Evolutionary conservation across 1,140 invertebrate species (phyloP), one percentile per base, ranked within the genome.

Genomic region (Pemphigus obesinymphae): DNA sequence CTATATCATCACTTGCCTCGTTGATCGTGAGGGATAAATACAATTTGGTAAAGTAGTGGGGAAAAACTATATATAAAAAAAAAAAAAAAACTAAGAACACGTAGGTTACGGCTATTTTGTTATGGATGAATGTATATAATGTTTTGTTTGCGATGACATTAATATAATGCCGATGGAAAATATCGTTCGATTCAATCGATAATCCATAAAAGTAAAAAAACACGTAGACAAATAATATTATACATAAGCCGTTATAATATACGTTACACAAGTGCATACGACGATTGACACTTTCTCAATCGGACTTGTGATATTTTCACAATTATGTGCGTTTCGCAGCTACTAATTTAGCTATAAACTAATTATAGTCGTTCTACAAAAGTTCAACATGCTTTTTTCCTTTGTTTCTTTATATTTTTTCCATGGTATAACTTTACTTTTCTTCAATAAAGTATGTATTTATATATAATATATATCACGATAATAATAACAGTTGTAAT

Each of bases 51-150:
- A n/a, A n/a, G n/a, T n/a, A n/a, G n/a, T n/a, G n/a, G n/a, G n/a
- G n/a, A n/a, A n/a, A n/a, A n/a, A n/a, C n/a, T n/a, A n/a, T n/a
- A n/a, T n/a, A n/a, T n/a, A n/a, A n/a, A n/a, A n/a, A n/a, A n/a
- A n/a, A 13, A n/a, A 4, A 50, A 50, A 48, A 53, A 53, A 53
- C 50, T 53, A 73, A 26, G 70, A 48, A 73, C 70, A 73, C 70
- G 70, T 73, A 73, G 70, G 70, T 48, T 45, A 73, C 70, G 70
- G 70, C 43, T 73, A 26, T 73, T 73, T 73, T 73, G 43, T 48
- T 26, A 45, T 43, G 68, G 68, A 72, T 26, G 43, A 43, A 73
- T 70, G 17, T 10, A 70, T 26, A 43, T 40, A 40, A 43, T 29
- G 68, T 72, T 72, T 48, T 48, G 68, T 72, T 72, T 45, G 68